A percentile compares a stretch with the other conserved stretches of the same genome.
Evolutionary conservation across 2,113 vertebrate genomes (phyloP).

Genomic region (Tinamus guttatus): DNA sequence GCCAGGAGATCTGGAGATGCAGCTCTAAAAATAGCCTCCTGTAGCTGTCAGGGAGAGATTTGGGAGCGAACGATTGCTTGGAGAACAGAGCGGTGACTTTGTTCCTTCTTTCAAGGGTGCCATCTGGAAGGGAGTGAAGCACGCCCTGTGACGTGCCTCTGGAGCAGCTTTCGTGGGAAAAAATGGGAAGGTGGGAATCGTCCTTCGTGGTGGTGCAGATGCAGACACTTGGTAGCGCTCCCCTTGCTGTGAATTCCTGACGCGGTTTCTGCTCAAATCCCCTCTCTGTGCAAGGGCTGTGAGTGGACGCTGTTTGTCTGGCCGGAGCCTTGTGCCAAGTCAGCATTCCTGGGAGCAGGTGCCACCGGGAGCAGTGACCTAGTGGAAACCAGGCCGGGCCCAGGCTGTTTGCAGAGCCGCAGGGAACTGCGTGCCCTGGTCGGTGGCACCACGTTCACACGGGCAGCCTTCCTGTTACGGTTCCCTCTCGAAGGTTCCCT

Average conservation of each 20-base stretch:
- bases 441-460: background rate
- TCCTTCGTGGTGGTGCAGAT: fast-evolving
- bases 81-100: background rate
- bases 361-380: background rate
- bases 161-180: background rate
- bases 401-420: no score
- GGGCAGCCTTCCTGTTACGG: fast-evolving
- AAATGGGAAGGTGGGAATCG: background rate
- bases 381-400: fast-evolving
- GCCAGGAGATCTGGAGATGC: background rate
- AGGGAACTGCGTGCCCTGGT: fast-evolving
- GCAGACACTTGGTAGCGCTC: background rate
- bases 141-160: background rate
- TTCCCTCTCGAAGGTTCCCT: fast-evolving
- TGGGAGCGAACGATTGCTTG: background rate
- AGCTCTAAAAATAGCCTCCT: slow-evolving; percentile 45
- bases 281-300: fast-evolving
- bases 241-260: fast-evolving
- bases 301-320: background rate
- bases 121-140: background rate
- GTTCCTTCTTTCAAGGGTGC: background rate
- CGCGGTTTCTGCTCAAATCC: background rate
- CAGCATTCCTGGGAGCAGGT: fast-evolving
- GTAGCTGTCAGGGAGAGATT: slow-evolving; percentile 15
- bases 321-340: background rate